A percentile compares a stretch with the other conserved stretches of the same genome.
These are phyloP conservation scores for Egretta garzetta DNA, from an alignment of 2,113 vertebrate species.

Conservation along the genomic window DNA sequence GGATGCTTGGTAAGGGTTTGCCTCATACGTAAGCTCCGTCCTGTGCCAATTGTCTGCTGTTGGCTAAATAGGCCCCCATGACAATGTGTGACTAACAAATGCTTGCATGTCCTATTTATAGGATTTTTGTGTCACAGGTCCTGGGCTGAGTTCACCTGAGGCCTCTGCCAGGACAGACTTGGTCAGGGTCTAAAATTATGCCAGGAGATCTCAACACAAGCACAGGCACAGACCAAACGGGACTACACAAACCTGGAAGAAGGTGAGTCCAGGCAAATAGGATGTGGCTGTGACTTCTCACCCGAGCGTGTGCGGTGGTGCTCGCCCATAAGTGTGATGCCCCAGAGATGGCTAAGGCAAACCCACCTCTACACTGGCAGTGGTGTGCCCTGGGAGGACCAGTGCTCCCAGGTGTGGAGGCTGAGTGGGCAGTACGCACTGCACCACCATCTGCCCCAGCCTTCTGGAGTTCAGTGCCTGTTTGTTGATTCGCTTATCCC, in stretches of 20 bases:
- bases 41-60: neutral
- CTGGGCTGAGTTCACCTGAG: neutral
- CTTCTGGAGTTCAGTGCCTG: neutral
- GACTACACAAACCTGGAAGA: neutral
- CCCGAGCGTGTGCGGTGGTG: accelerated
- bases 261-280: neutral
- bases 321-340: neutral
- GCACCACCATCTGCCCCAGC: neutral
- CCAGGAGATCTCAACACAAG: neutral
- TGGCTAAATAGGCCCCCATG: neutral
- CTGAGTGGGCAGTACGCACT: neutral
- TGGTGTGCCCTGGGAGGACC: accelerated
- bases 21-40: neutral
- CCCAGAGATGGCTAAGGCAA: neutral
- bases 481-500: neutral
- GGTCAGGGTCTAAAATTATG: neutral
- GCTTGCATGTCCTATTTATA: neutral
- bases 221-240: neutral
- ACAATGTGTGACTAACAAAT: neutral
- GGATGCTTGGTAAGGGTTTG: neutral
- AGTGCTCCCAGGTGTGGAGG: neutral
- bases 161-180: neutral
- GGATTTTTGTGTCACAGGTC: neutral
- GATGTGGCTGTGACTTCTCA: neutral
- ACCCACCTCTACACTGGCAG: accelerated